Evolutionary conservation across 2,113 vertebrate species (phyloP).

Genomic region (Leptocoma aspasia): DNA sequence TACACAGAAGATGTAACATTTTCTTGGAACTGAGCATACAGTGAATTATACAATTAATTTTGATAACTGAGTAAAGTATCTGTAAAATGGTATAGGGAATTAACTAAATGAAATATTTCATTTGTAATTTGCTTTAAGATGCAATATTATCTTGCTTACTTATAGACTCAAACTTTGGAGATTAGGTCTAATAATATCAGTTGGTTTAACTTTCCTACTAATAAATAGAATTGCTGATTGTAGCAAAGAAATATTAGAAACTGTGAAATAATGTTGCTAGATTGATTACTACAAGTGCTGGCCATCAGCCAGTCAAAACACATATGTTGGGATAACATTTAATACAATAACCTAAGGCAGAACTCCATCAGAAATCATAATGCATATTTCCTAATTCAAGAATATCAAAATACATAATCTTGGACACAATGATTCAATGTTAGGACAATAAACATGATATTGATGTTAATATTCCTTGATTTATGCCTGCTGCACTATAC

Average conservation of each 20-base stretch:
- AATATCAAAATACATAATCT: neutral
- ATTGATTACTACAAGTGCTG: neutral
- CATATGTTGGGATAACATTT: neutral
- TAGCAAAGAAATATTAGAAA: neutral
- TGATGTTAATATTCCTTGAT: neutral
- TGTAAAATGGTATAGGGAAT: neutral
- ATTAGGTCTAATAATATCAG: neutral
- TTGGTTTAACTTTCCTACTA: neutral
- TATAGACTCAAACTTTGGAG: neutral
- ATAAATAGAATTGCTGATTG: neutral
- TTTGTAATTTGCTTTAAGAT: too few species aligned
- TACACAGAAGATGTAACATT: neutral
- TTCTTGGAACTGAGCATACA: neutral
- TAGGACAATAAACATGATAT: neutral
- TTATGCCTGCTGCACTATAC: neutral
- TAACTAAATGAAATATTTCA: neutral
- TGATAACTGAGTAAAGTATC: neutral
- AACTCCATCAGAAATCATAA: neutral
- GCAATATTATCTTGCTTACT: neutral
- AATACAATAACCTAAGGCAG: neutral
- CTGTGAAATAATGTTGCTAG: neutral
- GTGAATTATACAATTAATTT: neutral
- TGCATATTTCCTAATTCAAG: neutral
- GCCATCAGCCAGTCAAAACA: constrained; percentile 1
- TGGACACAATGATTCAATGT: neutral